phyloP scores from a whole-genome alignment of 2,888 invertebrate species.

The Athetis lepigone region DNA sequence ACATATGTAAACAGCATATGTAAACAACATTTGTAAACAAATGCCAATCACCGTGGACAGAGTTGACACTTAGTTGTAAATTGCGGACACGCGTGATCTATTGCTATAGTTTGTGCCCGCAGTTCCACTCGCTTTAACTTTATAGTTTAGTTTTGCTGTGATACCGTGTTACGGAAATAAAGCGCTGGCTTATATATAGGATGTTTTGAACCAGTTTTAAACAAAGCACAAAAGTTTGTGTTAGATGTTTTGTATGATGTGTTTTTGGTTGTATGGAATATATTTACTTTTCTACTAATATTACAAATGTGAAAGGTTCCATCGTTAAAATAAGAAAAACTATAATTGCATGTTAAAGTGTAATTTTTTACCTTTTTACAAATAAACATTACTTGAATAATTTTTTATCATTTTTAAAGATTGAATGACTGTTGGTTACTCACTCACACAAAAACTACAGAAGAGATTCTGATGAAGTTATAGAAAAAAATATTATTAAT shows the following conservation, averaged over 20 bases:
- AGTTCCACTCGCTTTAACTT: slow-evolving; percentile 23
- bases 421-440: too few species aligned
- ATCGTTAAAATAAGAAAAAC: too few species aligned
- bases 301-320: too few species aligned
- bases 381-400: too few species aligned
- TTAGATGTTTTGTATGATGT: not conserved
- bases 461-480: too few species aligned
- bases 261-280: too few species aligned
- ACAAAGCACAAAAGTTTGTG: not conserved
- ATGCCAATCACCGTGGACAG: not conserved
- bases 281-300: too few species aligned
- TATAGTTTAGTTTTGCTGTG: slow-evolving; percentile 20
- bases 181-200: not conserved
- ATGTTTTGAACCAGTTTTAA: slow-evolving; percentile 3
- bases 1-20: not conserved
- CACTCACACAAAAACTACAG: too few species aligned
- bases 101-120: slow-evolving; percentile 20
- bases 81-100: slow-evolving; percentile 19
- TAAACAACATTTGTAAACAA: not conserved
- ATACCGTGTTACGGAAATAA: slow-evolving; percentile 6
- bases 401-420: too few species aligned
- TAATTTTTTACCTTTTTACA: too few species aligned
- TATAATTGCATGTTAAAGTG: too few species aligned
- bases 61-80: slow-evolving; percentile 9
- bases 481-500: too few species aligned